Conservation (phyloP, 2,113 vertebrate genomes). For the Notiomystis cincta region DNA sequence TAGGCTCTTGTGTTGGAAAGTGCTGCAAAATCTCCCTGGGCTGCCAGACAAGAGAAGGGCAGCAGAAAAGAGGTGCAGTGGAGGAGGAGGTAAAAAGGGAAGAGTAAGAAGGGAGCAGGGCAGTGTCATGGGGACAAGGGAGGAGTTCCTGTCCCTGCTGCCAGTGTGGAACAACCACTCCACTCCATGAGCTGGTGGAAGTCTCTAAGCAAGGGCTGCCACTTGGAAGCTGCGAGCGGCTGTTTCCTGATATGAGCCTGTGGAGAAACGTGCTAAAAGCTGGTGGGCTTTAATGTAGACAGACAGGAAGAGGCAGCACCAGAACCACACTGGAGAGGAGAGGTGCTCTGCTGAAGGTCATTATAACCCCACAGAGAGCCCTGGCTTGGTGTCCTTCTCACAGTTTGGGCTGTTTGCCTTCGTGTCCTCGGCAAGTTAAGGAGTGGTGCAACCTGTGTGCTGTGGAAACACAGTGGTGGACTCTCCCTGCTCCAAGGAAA, state of each 20-base stretch:
- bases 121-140: accelerated
- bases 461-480: neutral
- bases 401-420: neutral
- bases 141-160: neutral
- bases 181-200: neutral
- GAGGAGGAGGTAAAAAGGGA: accelerated
- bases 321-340: accelerated
- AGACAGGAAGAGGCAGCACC: neutral
- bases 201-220: neutral
- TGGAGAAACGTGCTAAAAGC: neutral
- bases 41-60: neutral
- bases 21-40: neutral
- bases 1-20: neutral
- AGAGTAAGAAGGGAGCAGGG: neutral
- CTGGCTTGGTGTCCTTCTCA: neutral
- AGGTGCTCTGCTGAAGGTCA: accelerated
- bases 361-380: neutral
- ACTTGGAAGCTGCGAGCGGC: neutral
- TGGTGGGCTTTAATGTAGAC: neutral
- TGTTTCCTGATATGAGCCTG: neutral
- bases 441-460: accelerated
- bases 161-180: neutral
- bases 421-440: accelerated
- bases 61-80: neutral
- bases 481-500: neutral